Base-by-base conservation (phyloP, 2,888 invertebrate species). In the Drosophila ustulata region DNA sequence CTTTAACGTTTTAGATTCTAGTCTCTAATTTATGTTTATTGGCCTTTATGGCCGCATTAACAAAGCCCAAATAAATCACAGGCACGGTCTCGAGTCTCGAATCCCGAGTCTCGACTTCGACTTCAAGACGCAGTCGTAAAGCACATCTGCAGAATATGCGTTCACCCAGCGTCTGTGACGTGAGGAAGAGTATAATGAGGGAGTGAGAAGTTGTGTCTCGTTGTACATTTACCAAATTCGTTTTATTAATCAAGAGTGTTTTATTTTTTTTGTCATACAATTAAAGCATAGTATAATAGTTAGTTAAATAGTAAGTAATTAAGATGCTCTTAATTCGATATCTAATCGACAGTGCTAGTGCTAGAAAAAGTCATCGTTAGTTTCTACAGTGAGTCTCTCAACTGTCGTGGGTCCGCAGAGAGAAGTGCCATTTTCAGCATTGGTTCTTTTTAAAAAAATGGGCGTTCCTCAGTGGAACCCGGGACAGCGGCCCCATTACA, bases 381-480 rank as follows among this genome's bases (percentile, higher is more conserved):
- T 66, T 18, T 18, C 18, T 18, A 18, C 18, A 18, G 18, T 18
- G 50, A 46, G 46, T 47, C 47, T 56, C 32, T 46, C 39, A 46
- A 9, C 53, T 66, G 53, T 34, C 13, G 37, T 6, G 66, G 67
- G 85, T 85, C 81, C 85, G 65, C 85, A 85, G 77, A 85, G 86
- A 85, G 85, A 85, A 85, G 86, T 62, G 88, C 30, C 83, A 88
- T 85, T 88, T 34, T 23, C 28, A 1, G 43, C 13, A 7, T 13
- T 34, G 34, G 11, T 11, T 30, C 1, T 4, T n/a, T 9, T 11
- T 8, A n/a, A 5, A 4, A 62, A 82, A 85, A 88, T 88, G 81
- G n/a, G 7, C 83, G 72, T 78, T 85, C 81, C 85, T 85, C 85
- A 88, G 81, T 85, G 88, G 88, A 86, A 85, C 85, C 76, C 71